Conservation (phyloP, 30 jellyfish, hydroid and myxozoan genomes). For the Aurelia aurita region DNA sequence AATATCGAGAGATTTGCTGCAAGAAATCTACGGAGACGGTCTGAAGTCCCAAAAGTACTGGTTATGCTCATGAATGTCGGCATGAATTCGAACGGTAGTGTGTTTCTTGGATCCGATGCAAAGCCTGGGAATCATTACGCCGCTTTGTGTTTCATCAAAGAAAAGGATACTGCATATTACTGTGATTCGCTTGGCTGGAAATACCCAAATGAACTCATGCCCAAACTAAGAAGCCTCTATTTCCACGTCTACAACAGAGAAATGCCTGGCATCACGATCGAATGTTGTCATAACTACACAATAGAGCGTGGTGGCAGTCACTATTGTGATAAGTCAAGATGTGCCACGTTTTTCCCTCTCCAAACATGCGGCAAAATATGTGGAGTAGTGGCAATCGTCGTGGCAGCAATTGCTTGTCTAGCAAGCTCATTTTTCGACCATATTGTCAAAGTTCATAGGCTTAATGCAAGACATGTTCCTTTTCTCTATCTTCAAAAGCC, state of each 20-base stretch:
- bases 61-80: slow-evolving; percentile 3
- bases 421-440: background rate
- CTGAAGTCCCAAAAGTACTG: background rate
- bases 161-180: background rate
- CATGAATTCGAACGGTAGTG: background rate
- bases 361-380: background rate
- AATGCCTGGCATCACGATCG: background rate
- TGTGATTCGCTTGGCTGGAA: slow-evolving; percentile 4
- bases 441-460: background rate
- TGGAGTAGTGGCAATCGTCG: background rate
- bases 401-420: background rate
- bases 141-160: background rate
- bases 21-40: background rate
- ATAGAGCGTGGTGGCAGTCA: background rate
- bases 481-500: background rate
- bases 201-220: background rate
- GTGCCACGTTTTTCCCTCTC: slow-evolving; percentile 3
- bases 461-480: background rate
- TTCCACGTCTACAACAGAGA: background rate
- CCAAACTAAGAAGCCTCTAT: background rate
- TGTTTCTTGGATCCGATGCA: slow-evolving; percentile 2
- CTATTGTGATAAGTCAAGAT: background rate
- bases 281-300: background rate
- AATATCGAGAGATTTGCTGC: slow-evolving; percentile 3
- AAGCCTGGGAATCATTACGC: slow-evolving; percentile 1